A percentile compares a stretch with the other conserved stretches of the same genome.
Evolutionary conservation across 2,888 invertebrate species (phyloP).

Genomic region (Stegana nigrithorax): DNA sequence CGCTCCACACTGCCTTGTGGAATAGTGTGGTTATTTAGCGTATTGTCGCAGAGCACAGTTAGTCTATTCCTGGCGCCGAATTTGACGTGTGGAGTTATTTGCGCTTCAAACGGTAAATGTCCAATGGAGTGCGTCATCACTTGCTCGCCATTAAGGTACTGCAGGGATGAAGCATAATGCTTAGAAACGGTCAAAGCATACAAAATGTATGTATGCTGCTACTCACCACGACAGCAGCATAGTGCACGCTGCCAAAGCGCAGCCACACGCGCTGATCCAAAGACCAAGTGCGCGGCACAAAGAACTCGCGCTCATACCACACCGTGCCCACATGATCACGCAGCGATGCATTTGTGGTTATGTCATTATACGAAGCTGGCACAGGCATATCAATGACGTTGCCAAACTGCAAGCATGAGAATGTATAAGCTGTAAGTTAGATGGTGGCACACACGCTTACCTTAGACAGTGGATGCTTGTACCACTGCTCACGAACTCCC

Average conservation of each 20-base stretch:
- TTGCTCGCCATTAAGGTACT: conserved; percentile 90
- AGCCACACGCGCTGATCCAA: conserved; percentile 79
- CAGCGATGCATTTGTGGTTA: conserved; percentile 78
- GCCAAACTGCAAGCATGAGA: conserved; percentile 62
- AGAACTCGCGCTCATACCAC: conserved; percentile 93
- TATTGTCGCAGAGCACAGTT: conserved; percentile 95
- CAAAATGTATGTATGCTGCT: no score
- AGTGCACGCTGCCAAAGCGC: conserved; percentile 92
- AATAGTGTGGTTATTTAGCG: conserved; percentile 83
- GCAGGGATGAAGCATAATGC: conserved; percentile 41
- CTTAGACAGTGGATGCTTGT: conserved; percentile 75
- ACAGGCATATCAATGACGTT: conserved; percentile 90
- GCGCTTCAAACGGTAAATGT: conserved; percentile 93
- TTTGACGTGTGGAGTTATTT: conserved; percentile 77
- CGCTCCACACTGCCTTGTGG: conserved; percentile 84
- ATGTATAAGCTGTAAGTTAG: no score
- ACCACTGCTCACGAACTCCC: conserved; percentile 84
- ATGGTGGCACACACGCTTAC: conserved; percentile 69
- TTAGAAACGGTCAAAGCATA: no score
- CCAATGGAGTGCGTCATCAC: conserved; percentile 90
- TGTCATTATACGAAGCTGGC: conserved; percentile 95
- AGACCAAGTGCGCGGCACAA: conserved; percentile 80
- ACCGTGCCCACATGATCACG: conserved; percentile 96
- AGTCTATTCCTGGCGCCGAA: conserved; percentile 80
- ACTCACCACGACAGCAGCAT: conserved; percentile 87